Evolutionary conservation across 2,113 vertebrate species (phyloP).

Genomic region (Phalacrocorax brasilianus): DNA sequence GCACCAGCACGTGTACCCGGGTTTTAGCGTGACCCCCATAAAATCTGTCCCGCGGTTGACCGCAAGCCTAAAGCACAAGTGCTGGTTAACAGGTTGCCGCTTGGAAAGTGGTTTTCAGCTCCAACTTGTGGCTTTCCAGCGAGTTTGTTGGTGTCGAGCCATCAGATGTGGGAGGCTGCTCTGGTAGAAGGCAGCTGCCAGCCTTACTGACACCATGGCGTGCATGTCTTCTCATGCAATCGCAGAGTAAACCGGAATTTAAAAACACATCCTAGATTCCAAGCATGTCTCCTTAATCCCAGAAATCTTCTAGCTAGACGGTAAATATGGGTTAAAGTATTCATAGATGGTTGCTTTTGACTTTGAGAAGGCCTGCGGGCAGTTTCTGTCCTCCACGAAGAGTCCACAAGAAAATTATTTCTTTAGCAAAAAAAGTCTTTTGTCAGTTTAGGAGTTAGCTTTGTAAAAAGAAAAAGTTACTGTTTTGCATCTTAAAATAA

Average conservation of each 20-base stretch:
- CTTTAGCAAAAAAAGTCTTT: not conserved
- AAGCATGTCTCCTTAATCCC: conserved; percentile 4
- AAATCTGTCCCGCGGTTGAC: not conserved
- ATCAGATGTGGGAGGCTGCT: not conserved
- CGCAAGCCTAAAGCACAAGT: not conserved
- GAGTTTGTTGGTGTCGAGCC: not conserved
- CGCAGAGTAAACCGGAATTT: not conserved
- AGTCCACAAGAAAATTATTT: not conserved
- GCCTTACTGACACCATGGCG: fast-evolving
- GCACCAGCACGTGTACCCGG: fast-evolving
- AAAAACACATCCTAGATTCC: conserved; percentile 9
- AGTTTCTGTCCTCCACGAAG: not conserved
- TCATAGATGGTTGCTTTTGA: not conserved
- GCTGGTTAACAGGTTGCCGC: fast-evolving
- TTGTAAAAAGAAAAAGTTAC: not conserved
- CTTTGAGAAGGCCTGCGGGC: not conserved
- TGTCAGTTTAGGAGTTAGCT: not conserved
- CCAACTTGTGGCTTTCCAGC: fast-evolving
- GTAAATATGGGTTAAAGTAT: not conserved
- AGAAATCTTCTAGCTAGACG: not conserved
- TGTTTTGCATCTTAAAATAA: not conserved
- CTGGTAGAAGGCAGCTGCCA: not conserved
- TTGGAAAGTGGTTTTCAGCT: not conserved
- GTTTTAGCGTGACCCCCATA: fast-evolving
- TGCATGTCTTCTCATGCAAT: not conserved